Evolutionary conservation across 2,888 invertebrate genomes (phyloP), one percentile per base, ranked within the genome.

Genomic region (Piscicola geometra): DNA sequence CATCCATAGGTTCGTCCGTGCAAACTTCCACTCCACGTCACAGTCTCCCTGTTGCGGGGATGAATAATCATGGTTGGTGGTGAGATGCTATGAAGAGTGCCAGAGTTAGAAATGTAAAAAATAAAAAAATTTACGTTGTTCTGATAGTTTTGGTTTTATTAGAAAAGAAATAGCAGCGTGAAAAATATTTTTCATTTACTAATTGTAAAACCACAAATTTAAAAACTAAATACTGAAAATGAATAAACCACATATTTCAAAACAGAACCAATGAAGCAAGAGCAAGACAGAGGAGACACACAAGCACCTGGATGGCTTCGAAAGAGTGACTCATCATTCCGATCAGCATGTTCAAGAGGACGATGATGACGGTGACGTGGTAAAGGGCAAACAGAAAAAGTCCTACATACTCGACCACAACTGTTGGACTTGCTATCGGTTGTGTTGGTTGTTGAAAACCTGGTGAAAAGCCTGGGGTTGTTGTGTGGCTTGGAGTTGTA

Each of bases 271-370:
- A n/a, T n/a, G n/a, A n/a, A n/a, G n/a, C n/a, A n/a, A n/a, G n/a
- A n/a, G n/a, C n/a, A n/a, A n/a, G n/a, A n/a, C n/a, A n/a, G n/a
- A n/a, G n/a, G n/a, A n/a, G n/a, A n/a, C 9, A 47, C 60, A 15
- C 25, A 70, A 72, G 69, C 76, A 85, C 85, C 82, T 86, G 85
- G 67, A 91, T 90, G 80, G 89, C 88, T 83, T 90, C 90, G 82
- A 90, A 91, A 0, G 91, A 90, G 80, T 90, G 90, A 0, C 91
- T 90, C 90, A 91, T 91, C 84, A 87, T 86, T 21, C 91, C 91
- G 81, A 91, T 90, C 33, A 87, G 81, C 91, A 91, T 91, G 84
- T 91, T 92, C 79, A 91, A 85, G 52, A 91, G 88, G 78, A 91
- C 89, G 79, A 91, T 89, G 76, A 91, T 90, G 75, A 89, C 89